Evolutionary conservation across 2,888 invertebrate species (phyloP), one percentile per base, ranked within the genome.

Genomic region (Tillus elongatus): DNA sequence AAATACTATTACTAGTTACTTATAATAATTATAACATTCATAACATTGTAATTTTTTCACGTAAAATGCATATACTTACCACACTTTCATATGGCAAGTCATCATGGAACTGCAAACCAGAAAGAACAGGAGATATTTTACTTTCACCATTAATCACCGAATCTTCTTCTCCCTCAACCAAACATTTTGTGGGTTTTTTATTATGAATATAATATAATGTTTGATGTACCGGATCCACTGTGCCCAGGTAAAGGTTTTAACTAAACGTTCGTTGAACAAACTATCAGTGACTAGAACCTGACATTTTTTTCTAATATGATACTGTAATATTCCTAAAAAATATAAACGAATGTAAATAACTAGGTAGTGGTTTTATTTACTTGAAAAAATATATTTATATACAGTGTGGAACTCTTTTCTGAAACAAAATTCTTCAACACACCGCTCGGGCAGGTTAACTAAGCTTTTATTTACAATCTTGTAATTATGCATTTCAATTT

Each of bases 11-110:
- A n/a, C n/a, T n/a, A n/a, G n/a, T n/a, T n/a, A n/a, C n/a, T n/a
- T n/a, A n/a, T n/a, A n/a, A n/a, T n/a, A n/a, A n/a, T n/a, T n/a
- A n/a, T n/a, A n/a, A n/a, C n/a, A n/a, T n/a, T n/a, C n/a, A n/a
- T n/a, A n/a, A n/a, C n/a, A 37, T 19, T 30, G 15, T 26, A 3
- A 33, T n/a, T 29, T 26, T 33, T 13, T n/a, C 9, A 31, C 35
- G 6, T 29, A 35, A 35, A 30, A 11, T 8, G 16, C n/a, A n/a
- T n/a, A 41, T 41, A 69, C 75, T 60, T 70, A 87, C 86, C 62
- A 89, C 88, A 44, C 88, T 87, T 63, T 89, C 89, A 46, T 87
- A 84, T 0, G 88, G 89, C 51, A 86, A 68, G 57, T 86, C 84
- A 29, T 86, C 84, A 55, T 89, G 87, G 60, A 89, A 89, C 62